A percentile compares a stretch with the other conserved stretches of the same genome.
phyloP scores from a whole-genome alignment of 2,113 vertebrate species.

The Oceanodroma tethys region DNA sequence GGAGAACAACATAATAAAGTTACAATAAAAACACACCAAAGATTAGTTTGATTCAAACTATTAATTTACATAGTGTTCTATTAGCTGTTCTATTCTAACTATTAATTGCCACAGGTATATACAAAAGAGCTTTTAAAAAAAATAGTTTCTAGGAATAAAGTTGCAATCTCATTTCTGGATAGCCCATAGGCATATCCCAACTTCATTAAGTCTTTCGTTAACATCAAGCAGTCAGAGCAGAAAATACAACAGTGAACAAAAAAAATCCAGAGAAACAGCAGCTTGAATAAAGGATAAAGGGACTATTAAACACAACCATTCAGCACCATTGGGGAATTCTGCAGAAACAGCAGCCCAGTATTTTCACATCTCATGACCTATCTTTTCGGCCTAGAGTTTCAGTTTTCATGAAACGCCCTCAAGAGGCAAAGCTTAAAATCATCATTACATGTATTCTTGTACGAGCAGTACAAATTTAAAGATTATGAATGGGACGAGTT shows the following conservation, averaged over 20 bases:
- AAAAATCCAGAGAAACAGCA: background rate
- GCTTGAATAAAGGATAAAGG: background rate
- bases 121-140: background rate
- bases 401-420: constrained; percentile 42
- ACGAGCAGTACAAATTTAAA: background rate
- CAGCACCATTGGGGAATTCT: constrained; percentile 31
- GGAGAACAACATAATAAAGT: background rate
- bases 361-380: constrained; percentile 9
- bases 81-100: background rate
- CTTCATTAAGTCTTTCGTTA: background rate
- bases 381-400: background rate
- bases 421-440: constrained; percentile 14
- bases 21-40: background rate
- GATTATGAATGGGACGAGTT: background rate
- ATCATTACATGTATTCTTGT: background rate
- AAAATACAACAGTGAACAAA: background rate
- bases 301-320: background rate
- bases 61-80: background rate
- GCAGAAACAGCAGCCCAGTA: constrained; percentile 9
- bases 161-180: background rate
- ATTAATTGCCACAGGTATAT: background rate
- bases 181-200: background rate
- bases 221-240: background rate
- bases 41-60: background rate
- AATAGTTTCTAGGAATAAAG: background rate